Evolutionary conservation across 2,797 vertebrate species (phyloP), one percentile per base, ranked within the genome.

Genomic region (Rhinoraja longicauda): DNA sequence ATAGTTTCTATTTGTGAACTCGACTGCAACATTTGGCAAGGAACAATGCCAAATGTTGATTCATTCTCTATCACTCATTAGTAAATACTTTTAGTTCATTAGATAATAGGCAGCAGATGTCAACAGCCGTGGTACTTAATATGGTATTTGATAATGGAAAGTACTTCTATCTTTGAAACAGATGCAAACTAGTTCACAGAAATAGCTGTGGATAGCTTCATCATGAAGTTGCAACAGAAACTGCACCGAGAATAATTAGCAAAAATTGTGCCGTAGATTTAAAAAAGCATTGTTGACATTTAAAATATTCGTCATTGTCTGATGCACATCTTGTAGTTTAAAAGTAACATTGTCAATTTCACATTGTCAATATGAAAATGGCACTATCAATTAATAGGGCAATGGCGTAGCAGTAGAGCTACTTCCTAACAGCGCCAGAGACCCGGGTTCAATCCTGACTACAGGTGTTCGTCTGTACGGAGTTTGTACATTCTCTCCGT

Each of bases 1-100:
- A 86, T 86, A 62, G 57, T 86, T 86, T 84, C 81, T 86, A n/a
- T 62, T 24, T 86, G 82, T n/a, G 82, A 86, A 86, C 59, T 62
- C 82, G 86, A 29, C 5, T 86, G 82, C 57, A 62, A 86, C 57
- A 32, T 86, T 86, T 86, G 82, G 29, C 29, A 62, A 29, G 2
- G 1, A 62, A 62, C 57, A 17, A 62, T 86, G 82, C 57, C 82
- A 86, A 86, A 86, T n/a, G 26, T 62, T 86, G 82, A n/a, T 86
- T 64, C 59, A 86, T 62, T 62, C 82, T 86, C 82, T 32, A 13
- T 32, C 3, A 29, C 8, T 62, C n/a, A 29, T 59, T 86, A 32
- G 62, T 64, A 62, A 62, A 86, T 62, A 29, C 12, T 64, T 86
- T 19, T 62, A 62, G 29, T 64, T 86, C 57, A 86, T 86, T 17